Evolutionary conservation across 2,888 invertebrate genomes (phyloP).

Genomic region (Thereva unica): DNA sequence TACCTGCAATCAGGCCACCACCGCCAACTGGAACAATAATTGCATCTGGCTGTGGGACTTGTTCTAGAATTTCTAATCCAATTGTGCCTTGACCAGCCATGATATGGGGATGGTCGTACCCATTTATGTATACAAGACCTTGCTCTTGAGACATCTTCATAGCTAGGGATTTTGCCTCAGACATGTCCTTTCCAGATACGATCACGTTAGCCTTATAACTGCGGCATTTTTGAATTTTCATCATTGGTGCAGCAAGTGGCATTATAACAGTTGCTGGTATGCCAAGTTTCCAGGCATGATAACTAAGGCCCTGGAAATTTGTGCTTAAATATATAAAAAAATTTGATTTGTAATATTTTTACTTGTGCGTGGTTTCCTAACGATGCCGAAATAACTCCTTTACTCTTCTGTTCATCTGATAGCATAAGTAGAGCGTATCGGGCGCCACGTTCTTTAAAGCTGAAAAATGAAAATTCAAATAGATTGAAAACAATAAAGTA

Average conservation of each 20-base stretch:
- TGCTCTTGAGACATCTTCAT: conserved; percentile 73
- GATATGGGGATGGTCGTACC: conserved; percentile 94
- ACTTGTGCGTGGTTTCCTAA: conserved; percentile 90
- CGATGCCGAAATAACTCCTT: conserved; percentile 90
- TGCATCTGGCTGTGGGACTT: conserved; percentile 85
- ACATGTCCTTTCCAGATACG: conserved; percentile 74
- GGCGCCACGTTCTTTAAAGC: conserved; percentile 94
- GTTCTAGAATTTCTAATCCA: conserved; percentile 89
- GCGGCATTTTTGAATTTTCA: conserved; percentile 90
- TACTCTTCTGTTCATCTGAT: conserved; percentile 68
- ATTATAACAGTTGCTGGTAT: conserved; percentile 87
- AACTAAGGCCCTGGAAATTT: conserved; percentile 63
- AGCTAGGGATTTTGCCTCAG: conserved; percentile 80
- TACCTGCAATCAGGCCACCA: conserved; percentile 91
- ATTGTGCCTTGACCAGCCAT: conserved; percentile 95
- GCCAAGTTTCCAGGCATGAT: conserved; percentile 73
- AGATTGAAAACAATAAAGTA: too few species aligned
- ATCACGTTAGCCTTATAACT: conserved; percentile 85
- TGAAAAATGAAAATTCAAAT: conserved; percentile 56
- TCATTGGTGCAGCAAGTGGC: conserved; percentile 92
- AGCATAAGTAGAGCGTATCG: conserved; percentile 81
- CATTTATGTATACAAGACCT: conserved; percentile 82
- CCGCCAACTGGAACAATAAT: conserved; percentile 86
- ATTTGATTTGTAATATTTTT: not conserved
- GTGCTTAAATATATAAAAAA: too few species aligned